Conservation (phyloP, 1,140 invertebrate species). For the Nasonia vitripennis region DNA sequence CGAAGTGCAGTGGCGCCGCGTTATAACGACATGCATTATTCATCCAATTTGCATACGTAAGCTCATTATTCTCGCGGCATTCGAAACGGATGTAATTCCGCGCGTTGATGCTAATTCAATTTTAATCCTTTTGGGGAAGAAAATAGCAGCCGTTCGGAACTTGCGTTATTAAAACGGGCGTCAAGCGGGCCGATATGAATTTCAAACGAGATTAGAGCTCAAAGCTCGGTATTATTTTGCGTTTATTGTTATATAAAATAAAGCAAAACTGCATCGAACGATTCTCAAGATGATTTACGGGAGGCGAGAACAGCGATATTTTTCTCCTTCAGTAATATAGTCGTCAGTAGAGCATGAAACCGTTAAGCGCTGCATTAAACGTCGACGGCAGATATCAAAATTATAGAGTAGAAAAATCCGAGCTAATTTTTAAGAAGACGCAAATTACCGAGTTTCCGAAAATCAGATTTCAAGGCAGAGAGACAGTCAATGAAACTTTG, state of each 20-base stretch:
- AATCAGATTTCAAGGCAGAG: too few relatives aligned
- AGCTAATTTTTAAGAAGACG: neutral
- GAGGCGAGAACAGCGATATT: neutral
- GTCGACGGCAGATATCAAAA: neutral
- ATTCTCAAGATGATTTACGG: neutral
- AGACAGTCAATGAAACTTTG: neutral
- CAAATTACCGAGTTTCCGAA: too few relatives aligned
- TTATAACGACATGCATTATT: neutral
- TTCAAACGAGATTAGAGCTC: neutral
- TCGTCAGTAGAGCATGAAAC: constrained; percentile 15
- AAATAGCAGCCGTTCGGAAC: neutral
- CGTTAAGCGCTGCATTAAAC: neutral
- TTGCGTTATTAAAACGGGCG: neutral
- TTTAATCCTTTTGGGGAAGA: neutral
- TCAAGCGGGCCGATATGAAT: neutral
- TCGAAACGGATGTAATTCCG: neutral
- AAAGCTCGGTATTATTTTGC: neutral
- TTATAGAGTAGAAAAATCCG: neutral
- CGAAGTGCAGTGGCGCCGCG: too few relatives aligned
- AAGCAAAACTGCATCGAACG: neutral
- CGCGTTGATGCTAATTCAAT: neutral
- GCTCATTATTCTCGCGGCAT: constrained; percentile 3
- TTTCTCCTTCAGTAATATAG: neutral
- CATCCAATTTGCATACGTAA: neutral
- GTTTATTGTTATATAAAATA: neutral